These are phyloP conservation scores for Aix galericulata DNA, from an alignment of 2,113 vertebrate species.

Conservation along the genomic window DNA sequence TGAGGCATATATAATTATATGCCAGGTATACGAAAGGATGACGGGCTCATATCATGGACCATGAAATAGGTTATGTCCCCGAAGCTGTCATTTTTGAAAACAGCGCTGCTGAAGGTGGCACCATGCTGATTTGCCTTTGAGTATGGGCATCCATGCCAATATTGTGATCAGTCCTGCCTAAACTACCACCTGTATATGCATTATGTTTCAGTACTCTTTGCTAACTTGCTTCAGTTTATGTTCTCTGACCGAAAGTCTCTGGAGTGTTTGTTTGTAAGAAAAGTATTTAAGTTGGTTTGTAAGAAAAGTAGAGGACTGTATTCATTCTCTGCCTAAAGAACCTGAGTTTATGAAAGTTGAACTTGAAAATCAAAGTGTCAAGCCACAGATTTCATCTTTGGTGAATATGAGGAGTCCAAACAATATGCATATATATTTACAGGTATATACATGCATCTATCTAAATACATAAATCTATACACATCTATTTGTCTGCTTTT, in stretches of 20 bases:
- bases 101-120: neutral
- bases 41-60: neutral
- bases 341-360: neutral
- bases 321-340: neutral
- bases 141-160: neutral
- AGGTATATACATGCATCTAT: neutral
- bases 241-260: neutral
- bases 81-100: neutral
- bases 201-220: neutral
- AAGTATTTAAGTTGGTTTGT: neutral
- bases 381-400: neutral
- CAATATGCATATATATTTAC: fast-evolving
- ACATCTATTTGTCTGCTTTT: neutral
- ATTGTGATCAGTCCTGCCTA: neutral
- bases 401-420: neutral
- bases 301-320: neutral
- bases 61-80: constrained; percentile 2
- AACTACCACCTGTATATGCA: neutral
- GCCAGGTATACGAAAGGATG: neutral
- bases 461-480: neutral
- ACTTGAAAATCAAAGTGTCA: neutral
- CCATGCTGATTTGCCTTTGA: neutral
- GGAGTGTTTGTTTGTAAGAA: neutral
- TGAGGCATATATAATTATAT: neutral
- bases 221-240: neutral